Conservation (phyloP, 35 echinoderm and acorn worm genomes). For the Apostichopus californicus region DNA sequence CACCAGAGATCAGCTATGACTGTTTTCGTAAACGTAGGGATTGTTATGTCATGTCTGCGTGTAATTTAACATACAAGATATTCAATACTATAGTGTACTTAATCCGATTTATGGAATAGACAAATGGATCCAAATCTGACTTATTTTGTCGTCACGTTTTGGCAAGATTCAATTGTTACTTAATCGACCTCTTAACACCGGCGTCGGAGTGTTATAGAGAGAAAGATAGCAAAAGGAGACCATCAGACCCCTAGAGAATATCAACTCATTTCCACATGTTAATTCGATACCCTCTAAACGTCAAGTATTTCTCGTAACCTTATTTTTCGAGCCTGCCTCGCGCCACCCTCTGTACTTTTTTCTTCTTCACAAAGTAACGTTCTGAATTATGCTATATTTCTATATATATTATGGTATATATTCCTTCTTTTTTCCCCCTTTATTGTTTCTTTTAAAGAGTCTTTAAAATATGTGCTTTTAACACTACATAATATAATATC, state of each 20-base stretch:
- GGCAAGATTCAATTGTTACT: neutral
- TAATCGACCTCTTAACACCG: neutral
- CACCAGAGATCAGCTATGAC: too few relatives aligned
- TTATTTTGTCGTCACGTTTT: neutral
- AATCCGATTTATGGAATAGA: too few relatives aligned
- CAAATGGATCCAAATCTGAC: too few relatives aligned
- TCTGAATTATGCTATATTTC: neutral
- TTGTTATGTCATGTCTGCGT: neutral
- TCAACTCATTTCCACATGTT: neutral
- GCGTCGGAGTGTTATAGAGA: neutral
- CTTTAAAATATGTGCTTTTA: neutral
- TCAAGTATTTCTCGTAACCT: neutral
- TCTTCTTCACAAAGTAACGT: neutral
- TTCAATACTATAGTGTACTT: too few relatives aligned
- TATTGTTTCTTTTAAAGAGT: neutral
- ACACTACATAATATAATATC: slow-evolving; percentile 9
- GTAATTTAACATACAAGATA: too few relatives aligned
- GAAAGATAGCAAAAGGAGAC: neutral
- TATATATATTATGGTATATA: neutral
- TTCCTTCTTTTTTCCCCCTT: neutral
- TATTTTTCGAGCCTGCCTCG: neutral
- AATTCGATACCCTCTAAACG: too few relatives aligned
- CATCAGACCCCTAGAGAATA: neutral
- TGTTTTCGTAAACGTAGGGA: too few relatives aligned
- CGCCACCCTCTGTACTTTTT: neutral